A percentile compares a stretch with the other conserved stretches of the same genome.
Conservation (phyloP, 2,888 invertebrate species). For the Metallyticus violacea region DNA sequence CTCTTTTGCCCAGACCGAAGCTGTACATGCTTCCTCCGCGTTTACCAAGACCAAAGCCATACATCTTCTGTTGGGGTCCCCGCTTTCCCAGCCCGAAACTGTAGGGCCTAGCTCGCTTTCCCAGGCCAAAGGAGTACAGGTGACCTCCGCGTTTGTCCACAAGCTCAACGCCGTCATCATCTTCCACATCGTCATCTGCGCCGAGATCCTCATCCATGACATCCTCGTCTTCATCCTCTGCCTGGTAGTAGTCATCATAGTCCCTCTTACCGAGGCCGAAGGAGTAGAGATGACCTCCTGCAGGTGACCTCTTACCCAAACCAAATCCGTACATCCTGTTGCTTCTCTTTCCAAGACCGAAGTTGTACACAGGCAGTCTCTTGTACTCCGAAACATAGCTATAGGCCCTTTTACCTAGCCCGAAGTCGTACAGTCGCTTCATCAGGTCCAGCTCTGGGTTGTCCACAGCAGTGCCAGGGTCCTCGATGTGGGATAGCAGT, state of each 20-base stretch:
- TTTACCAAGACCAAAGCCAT: slow-evolving; percentile 35
- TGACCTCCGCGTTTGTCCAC: slow-evolving; percentile 31
- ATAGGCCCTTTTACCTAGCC: slow-evolving; percentile 50
- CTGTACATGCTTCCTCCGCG: slow-evolving; percentile 44
- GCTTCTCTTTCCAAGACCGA: slow-evolving; percentile 47
- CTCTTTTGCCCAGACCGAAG: slow-evolving; percentile 58
- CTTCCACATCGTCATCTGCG: slow-evolving; percentile 12
- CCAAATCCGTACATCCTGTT: slow-evolving; percentile 64
- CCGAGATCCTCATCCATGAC: neutral
- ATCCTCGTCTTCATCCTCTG: slow-evolving; percentile 18
- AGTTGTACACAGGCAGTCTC: slow-evolving; percentile 54
- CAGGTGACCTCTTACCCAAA: slow-evolving; percentile 58
- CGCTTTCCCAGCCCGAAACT: slow-evolving; percentile 70
- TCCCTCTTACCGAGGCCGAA: slow-evolving; percentile 40
- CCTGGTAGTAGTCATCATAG: slow-evolving; percentile 41
- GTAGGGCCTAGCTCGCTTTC: slow-evolving; percentile 60
- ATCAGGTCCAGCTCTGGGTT: slow-evolving; percentile 27
- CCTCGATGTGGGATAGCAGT: neutral
- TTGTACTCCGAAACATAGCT: slow-evolving; percentile 64
- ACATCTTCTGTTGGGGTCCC: slow-evolving; percentile 38
- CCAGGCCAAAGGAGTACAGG: slow-evolving; percentile 39
- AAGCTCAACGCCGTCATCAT: neutral
- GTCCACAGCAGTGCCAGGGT: slow-evolving; percentile 27
- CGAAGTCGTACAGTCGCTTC: slow-evolving; percentile 32
- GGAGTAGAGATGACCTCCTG: slow-evolving; percentile 33